Evolutionary conservation across 2,797 vertebrate species (phyloP).

Genomic region (Amblyraja radiata): DNA sequence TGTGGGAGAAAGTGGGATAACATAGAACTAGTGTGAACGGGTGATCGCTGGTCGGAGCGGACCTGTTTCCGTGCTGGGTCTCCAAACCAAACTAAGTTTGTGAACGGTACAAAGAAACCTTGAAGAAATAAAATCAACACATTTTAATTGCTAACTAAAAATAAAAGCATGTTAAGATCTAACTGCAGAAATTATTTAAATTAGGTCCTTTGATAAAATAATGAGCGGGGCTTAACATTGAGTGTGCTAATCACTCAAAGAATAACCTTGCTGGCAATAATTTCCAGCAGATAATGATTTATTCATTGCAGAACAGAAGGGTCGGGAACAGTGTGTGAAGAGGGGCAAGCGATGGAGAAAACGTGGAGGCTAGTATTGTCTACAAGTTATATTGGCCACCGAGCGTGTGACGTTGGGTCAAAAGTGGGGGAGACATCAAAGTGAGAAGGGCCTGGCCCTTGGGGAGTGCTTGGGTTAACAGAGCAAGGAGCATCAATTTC

Average conservation of each 20-base stretch:
- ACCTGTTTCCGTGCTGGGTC: no score
- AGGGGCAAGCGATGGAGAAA: neutral
- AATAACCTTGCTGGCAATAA: slow-evolving; percentile 4
- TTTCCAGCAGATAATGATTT: neutral
- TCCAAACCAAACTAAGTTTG: neutral
- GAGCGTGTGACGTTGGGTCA: neutral
- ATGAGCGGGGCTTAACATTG: neutral
- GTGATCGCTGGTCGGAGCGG: no score
- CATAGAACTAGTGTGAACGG: no score
- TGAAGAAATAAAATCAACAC: neutral
- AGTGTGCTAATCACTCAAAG: neutral
- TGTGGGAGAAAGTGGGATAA: no score
- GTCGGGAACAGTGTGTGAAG: neutral
- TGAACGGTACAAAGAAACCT: neutral
- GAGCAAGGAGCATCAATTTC: neutral
- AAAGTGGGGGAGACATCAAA: neutral
- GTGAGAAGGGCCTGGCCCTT: neutral
- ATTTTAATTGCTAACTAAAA: neutral
- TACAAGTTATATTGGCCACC: neutral
- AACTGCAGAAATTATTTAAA: neutral
- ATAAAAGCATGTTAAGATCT: neutral
- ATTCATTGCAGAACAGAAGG: neutral
- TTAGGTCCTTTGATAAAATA: neutral
- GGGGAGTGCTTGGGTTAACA: neutral
- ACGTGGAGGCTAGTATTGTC: neutral